These are phyloP conservation scores for Apoderus coryli DNA, from an alignment of 2,888 invertebrate genomes.

Conservation along the genomic window DNA sequence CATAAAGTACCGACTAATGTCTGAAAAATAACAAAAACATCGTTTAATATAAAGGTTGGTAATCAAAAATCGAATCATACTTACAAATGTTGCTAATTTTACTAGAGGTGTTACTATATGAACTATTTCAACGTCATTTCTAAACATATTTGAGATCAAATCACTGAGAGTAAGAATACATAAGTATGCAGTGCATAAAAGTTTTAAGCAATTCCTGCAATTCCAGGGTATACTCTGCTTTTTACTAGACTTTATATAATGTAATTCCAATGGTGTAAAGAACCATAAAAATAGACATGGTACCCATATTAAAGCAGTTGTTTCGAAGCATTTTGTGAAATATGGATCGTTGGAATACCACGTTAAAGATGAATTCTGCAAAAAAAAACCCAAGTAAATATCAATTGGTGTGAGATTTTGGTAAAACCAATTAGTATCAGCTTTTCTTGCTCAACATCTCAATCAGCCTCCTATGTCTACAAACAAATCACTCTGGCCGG, in stretches of 20 bases:
- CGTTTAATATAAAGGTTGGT: neutral
- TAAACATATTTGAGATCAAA: conserved; percentile 23
- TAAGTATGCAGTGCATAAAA: conserved; percentile 43
- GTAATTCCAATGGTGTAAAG: conserved; percentile 51
- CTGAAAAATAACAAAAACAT: too few relatives aligned
- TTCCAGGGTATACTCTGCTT: conserved; percentile 60
- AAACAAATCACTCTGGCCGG: too few relatives aligned
- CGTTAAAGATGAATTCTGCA: conserved; percentile 55
- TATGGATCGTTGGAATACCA: conserved; percentile 68
- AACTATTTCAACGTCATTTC: conserved; percentile 43
- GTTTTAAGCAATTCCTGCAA: conserved; percentile 49
- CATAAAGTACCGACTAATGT: conserved; percentile 24
- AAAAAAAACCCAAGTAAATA: too few relatives aligned
- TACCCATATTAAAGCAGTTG: conserved; percentile 70
- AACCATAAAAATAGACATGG: conserved; percentile 71
- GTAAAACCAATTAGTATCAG: too few relatives aligned
- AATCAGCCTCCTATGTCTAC: too few relatives aligned
- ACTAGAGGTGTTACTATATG: conserved; percentile 64
- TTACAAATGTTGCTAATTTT: conserved; percentile 67
- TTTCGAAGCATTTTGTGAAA: conserved; percentile 76
- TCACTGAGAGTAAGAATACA: conserved; percentile 50
- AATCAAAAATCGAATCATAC: conserved; percentile 30
- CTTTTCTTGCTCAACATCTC: too few relatives aligned
- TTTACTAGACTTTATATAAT: conserved; percentile 54
- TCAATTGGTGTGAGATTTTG: too few relatives aligned